These are phyloP conservation scores for Caenorhabditis sulstoni DNA, from an alignment of 2,888 invertebrate species.

Conservation along the genomic window DNA sequence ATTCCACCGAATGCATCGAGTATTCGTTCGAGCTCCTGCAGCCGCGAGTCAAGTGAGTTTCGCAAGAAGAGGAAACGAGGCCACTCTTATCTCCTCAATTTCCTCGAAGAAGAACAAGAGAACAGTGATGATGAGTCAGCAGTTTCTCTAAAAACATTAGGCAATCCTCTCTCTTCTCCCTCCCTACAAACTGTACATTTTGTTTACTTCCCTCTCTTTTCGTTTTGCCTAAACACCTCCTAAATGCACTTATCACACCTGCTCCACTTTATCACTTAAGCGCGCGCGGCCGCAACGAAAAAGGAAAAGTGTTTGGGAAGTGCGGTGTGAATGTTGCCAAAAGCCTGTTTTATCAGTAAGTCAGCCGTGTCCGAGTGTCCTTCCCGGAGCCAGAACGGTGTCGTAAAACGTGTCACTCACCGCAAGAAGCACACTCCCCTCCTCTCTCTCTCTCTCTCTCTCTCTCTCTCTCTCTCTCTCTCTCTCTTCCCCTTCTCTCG, in stretches of 20 bases:
- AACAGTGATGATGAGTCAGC: constrained; percentile 22
- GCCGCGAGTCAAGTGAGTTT: constrained; percentile 61
- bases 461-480: too few species aligned
- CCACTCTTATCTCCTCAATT: not conserved
- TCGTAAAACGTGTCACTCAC: constrained; percentile 10
- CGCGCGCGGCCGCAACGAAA: not conserved
- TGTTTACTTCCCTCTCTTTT: constrained; percentile 7
- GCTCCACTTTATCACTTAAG: constrained; percentile 39
- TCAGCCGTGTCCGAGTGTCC: too few species aligned
- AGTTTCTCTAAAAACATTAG: not conserved
- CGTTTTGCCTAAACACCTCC: constrained; percentile 33
- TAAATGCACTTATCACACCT: constrained; percentile 57
- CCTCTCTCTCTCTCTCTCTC: too few species aligned
- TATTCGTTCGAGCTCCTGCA: constrained; percentile 62
- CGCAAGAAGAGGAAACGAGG: constrained; percentile 3
- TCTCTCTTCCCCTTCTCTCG: too few species aligned
- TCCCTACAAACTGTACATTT: constrained; percentile 9
- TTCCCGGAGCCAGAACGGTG: not conserved
- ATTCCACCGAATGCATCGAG: constrained; percentile 61
- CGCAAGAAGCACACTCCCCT: too few species aligned
- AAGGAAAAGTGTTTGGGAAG: not conserved
- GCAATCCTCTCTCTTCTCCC: not conserved
- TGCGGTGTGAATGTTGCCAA: constrained; percentile 12
- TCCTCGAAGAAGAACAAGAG: not conserved
- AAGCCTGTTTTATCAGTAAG: constrained; percentile 16